These are phyloP conservation scores for Trachemys scripta DNA, from an alignment of 2,113 vertebrate genomes.

Conservation along the genomic window DNA sequence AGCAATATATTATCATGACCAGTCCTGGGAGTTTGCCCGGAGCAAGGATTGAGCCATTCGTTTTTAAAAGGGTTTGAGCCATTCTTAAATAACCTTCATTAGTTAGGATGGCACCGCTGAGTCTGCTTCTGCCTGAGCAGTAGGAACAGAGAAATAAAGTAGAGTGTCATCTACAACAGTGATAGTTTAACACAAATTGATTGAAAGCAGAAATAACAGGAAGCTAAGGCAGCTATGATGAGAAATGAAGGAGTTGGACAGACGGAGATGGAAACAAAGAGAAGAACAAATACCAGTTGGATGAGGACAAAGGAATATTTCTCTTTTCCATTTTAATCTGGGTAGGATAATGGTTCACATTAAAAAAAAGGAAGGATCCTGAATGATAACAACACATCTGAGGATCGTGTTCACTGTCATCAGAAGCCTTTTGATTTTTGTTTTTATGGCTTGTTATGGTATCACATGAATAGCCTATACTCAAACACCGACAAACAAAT, in stretches of 20 bases:
- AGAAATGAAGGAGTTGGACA: constrained; percentile 30
- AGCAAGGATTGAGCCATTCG: constrained; percentile 8
- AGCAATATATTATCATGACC: neutral
- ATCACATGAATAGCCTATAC: neutral
- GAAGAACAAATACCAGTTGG: neutral
- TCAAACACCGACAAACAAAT: accelerated
- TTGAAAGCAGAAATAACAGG: constrained; percentile 43
- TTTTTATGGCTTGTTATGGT: neutral
- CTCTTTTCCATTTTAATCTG: neutral
- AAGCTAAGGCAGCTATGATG: constrained; percentile 14
- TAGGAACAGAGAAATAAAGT: constrained; percentile 44
- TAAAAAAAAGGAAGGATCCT: neutral
- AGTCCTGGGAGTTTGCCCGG: neutral
- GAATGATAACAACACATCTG: neutral
- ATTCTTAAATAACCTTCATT: constrained; percentile 37
- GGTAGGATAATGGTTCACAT: neutral
- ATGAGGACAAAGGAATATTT: neutral
- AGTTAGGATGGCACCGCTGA: constrained; percentile 35
- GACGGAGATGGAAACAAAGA: neutral
- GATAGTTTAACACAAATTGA: constrained; percentile 61
- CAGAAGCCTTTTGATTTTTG: neutral
- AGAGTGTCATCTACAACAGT: constrained; percentile 1
- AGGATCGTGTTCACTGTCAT: neutral
- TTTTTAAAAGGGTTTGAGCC: constrained; percentile 39
- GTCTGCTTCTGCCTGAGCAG: constrained; percentile 35